Evolutionary conservation across 2,888 invertebrate species (phyloP).

Genomic region (Sminthurides aquaticus): DNA sequence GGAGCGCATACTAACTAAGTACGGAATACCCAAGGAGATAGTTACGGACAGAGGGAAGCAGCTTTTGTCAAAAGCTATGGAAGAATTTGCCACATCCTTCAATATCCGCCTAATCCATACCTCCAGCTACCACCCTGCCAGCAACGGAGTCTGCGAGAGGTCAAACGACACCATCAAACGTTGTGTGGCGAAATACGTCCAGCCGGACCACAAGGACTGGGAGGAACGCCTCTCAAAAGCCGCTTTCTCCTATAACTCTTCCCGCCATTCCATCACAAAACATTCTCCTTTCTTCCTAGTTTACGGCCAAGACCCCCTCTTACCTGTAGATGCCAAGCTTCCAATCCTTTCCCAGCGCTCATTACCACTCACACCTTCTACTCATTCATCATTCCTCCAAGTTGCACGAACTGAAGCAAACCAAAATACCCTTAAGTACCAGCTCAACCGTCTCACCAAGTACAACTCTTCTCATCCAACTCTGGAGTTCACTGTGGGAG

Average conservation of each 20-base stretch:
- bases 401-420: background rate
- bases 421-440: background rate
- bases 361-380: background rate
- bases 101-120: background rate
- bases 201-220: background rate
- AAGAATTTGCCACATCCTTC: background rate
- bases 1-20: background rate
- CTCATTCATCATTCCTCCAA: background rate
- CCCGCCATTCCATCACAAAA: background rate
- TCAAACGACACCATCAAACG: background rate
- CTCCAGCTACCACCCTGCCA: background rate
- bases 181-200: background rate
- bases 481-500: background rate
- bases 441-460: background rate
- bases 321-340: background rate
- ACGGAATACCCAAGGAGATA: background rate
- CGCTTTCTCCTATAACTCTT: background rate
- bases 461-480: background rate
- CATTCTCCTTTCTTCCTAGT: background rate
- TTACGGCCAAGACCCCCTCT: background rate
- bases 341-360: background rate
- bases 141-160: background rate
- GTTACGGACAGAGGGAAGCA: background rate
- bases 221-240: background rate
- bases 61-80: background rate